Conservation (phyloP, 2,113 vertebrate species). For the Microcebus tavaratra region DNA sequence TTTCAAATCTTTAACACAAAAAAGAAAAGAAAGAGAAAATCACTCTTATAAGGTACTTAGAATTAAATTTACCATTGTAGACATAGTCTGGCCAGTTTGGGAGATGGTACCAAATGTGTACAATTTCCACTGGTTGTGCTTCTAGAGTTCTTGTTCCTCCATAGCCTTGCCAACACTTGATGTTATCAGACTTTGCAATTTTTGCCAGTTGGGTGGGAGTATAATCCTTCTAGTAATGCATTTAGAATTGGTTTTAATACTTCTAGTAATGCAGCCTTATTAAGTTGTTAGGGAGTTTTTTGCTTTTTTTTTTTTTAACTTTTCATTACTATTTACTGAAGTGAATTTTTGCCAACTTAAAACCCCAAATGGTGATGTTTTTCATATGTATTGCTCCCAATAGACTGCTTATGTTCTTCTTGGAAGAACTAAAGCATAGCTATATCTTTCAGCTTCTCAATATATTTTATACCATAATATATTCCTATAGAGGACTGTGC, state of each 20-base stretch:
- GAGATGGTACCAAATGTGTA: neutral
- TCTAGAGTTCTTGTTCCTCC: neutral
- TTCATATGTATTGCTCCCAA: neutral
- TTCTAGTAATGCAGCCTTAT: neutral
- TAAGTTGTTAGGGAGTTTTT: neutral
- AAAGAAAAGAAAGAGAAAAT: neutral
- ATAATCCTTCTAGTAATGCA: neutral
- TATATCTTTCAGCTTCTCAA: neutral
- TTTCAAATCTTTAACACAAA: neutral
- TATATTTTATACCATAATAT: neutral
- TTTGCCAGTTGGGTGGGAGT: neutral
- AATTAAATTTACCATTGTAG: neutral
- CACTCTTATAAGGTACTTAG: neutral
- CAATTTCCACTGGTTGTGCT: neutral
- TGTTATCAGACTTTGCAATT: too few relatives aligned
- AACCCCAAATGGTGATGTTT: neutral
- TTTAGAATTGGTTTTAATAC: neutral
- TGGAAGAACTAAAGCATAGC: neutral
- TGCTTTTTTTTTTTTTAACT: neutral
- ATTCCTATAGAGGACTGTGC: neutral
- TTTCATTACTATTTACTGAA: neutral
- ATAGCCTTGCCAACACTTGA: neutral
- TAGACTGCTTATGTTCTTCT: neutral
- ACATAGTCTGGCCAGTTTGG: accelerated
- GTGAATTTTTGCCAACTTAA: neutral